phyloP scores from a whole-genome alignment of 2,888 invertebrate genomes.

The Bugulina stolonifera region DNA sequence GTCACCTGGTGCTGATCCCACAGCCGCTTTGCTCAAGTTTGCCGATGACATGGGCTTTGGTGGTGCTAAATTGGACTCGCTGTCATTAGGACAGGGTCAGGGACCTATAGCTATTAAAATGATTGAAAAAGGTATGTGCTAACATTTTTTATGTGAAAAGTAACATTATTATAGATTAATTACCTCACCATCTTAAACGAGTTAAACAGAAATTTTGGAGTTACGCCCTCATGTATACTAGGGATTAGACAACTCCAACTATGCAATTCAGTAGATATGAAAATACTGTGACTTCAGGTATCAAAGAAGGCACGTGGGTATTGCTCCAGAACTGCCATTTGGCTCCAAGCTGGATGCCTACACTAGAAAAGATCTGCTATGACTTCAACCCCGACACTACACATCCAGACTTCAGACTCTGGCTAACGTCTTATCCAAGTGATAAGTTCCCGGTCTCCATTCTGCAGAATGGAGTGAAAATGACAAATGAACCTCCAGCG shows the following conservation, averaged over 20 bases:
- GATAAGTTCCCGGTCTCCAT: slow-evolving; percentile 54
- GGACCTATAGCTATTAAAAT: slow-evolving; percentile 54
- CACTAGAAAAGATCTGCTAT: slow-evolving; percentile 54
- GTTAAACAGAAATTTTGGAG: no score
- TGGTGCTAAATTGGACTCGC: slow-evolving; percentile 53
- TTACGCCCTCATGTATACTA: no score
- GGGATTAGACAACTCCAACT: no score
- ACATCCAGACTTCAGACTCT: slow-evolving; percentile 55
- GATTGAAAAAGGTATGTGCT: slow-evolving; percentile 49
- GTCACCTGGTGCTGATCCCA: slow-evolving; percentile 55
- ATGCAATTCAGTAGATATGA: no score
- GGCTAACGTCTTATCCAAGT: slow-evolving; percentile 55
- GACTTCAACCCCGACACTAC: slow-evolving; percentile 53
- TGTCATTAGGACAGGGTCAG: slow-evolving; percentile 56
- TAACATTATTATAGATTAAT: no score
- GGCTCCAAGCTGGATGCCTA: slow-evolving; percentile 55
- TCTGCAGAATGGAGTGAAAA: slow-evolving; percentile 55
- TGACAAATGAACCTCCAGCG: slow-evolving; percentile 56
- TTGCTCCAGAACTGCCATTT: slow-evolving; percentile 56
- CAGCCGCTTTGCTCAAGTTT: slow-evolving; percentile 54
- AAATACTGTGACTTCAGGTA: no score
- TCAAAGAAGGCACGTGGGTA: slow-evolving; percentile 54
- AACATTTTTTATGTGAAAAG: no score
- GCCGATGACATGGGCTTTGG: slow-evolving; percentile 56
- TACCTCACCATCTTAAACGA: no score